Base-by-base conservation (phyloP, 1,140 invertebrate genomes). In the Ridgeia piscesae region DNA sequence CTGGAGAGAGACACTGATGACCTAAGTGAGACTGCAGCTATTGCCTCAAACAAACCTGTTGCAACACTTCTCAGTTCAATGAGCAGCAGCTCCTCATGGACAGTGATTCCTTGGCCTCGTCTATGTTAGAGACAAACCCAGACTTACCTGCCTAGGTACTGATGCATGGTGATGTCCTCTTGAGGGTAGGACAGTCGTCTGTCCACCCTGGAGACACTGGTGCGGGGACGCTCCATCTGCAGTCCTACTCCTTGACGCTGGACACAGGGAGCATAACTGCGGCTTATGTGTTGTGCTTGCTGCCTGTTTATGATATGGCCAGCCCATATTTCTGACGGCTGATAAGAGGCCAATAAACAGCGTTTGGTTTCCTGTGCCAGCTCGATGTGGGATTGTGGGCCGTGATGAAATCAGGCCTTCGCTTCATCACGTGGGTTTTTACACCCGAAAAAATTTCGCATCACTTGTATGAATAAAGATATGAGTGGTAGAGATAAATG, bases 231-330 rank as follows among this genome's bases (percentile, higher is more conserved):
- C 58, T 77, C 17, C 58, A 77, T 77, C 27, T 8, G 0, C 14
- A 77, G 27, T 77, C 58, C 58, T 77, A 77, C 58, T 21, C 58
- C 11, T 77, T 77, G 58, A 77, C 58, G 27, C 14, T 77, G 58
- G 58, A 77, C 58, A 77, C 58, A 77, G 11, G 58, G 8, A 77
- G 14, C 58, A 77, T 77, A 77, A 77, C 58, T 77, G 58, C 17
- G 27, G 58, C 2, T 77, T 77, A 77, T 77, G 58, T 31, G 2
- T 77, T 77, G 58, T 31, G 58, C 27, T 77, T 77, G 58, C 17
- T 77, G 58, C 58, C 58, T 77, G 58, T 77, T 77, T 77, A 77
- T 77, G 58, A 77, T 77, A 77, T 77, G 58, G 58, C 58, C 58
- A 1, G 58, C 58, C 58, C 58, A 77, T 77, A 77, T 77, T 77